A percentile compares a stretch with the other conserved stretches of the same genome.
phyloP scores from a whole-genome alignment of 1,140 invertebrate species.

The Hypothenemus hampei region DNA sequence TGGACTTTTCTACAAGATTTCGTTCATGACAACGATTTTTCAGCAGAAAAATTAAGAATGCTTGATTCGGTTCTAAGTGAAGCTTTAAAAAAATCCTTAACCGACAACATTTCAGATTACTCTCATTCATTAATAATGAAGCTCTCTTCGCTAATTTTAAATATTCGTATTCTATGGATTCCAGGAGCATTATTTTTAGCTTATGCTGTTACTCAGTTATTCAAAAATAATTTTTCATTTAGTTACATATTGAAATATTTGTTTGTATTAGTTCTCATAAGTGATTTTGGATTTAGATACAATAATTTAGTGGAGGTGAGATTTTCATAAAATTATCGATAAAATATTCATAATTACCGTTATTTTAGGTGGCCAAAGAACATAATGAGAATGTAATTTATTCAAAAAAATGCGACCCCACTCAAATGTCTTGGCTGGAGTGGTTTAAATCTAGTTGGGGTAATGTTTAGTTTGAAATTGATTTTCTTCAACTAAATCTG shows the following conservation, averaged over 20 bases:
- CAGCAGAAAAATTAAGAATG: slow-evolving; percentile 17
- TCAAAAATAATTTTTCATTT: slow-evolving; percentile 24
- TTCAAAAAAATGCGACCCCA: no score
- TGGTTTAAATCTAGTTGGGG: no score
- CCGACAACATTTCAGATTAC: slow-evolving; percentile 3
- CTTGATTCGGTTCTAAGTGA: slow-evolving; percentile 26
- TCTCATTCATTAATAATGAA: slow-evolving; percentile 3
- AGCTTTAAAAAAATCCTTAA: slow-evolving; percentile 18
- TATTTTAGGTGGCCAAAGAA: no score
- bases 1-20: slow-evolving; percentile 22
- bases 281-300: slow-evolving; percentile 27
- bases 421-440: no score
- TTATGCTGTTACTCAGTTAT: slow-evolving; percentile 17
- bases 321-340: no score
- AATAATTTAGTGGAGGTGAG: slow-evolving; percentile 22
- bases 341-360: no score
- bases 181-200: slow-evolving; percentile 6
- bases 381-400: no score
- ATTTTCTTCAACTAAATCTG: no score
- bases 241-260: slow-evolving; percentile 22
- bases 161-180: slow-evolving; percentile 14
- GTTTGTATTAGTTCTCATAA: slow-evolving; percentile 19
- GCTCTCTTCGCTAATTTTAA: slow-evolving; percentile 10
- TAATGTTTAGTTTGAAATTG: no score
- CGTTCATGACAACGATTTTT: slow-evolving; percentile 14